These are phyloP conservation scores for Gobio occitaniae DNA, from an alignment of 2,797 vertebrate species.

Conservation along the genomic window DNA sequence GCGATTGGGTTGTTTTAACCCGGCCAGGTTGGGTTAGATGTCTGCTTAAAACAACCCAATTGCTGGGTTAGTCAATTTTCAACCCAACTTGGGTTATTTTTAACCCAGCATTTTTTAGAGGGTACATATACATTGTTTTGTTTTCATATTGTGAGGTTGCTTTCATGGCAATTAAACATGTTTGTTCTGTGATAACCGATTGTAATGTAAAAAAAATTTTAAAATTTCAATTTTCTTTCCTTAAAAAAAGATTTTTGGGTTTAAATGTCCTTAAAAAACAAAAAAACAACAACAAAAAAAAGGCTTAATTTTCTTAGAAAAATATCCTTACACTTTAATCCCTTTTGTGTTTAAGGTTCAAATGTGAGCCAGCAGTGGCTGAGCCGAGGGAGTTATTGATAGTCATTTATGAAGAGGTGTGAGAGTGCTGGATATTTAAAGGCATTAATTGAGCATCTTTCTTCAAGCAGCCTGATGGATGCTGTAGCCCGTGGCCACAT, in stretches of 20 bases:
- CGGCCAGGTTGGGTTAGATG: too few species aligned
- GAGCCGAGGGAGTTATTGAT: constrained; percentile 43
- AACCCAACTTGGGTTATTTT: too few species aligned
- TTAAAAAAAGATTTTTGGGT: not conserved
- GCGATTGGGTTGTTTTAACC: too few species aligned
- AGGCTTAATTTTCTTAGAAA: not conserved
- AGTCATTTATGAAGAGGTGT: constrained; percentile 52
- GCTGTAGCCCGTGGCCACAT: constrained; percentile 71
- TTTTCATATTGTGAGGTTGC: not conserved
- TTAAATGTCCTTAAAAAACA: not conserved
- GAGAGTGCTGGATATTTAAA: constrained; percentile 74
- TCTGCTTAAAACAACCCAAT: too few species aligned
- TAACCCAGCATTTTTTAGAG: too few species aligned
- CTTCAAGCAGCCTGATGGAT: constrained; percentile 68
- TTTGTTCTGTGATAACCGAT: not conserved
- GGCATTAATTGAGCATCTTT: constrained; percentile 70
- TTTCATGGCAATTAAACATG: not conserved
- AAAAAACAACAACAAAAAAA: too few species aligned
- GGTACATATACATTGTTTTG: too few species aligned
- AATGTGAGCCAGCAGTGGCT: not conserved
- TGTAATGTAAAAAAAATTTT: not conserved
- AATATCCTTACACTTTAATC: not conserved
- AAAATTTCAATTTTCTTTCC: too few species aligned
- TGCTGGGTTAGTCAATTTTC: too few species aligned
- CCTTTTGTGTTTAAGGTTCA: not conserved